Evolutionary conservation across 2,888 invertebrate species (phyloP).

Genomic region (Sinelater perroti): DNA sequence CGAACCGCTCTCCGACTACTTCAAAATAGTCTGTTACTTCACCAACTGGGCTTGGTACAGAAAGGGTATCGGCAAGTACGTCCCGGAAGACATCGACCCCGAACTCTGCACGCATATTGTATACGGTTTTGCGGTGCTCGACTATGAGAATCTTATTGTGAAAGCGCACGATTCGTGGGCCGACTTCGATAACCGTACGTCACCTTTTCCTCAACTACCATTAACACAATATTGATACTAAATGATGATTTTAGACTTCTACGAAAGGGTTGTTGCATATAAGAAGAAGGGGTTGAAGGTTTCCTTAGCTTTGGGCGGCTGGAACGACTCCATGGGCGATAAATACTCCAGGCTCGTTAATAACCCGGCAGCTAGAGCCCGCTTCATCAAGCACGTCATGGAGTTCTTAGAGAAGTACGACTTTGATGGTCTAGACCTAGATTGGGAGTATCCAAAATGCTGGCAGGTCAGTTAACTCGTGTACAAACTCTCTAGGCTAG

Average conservation of each 20-base stretch:
- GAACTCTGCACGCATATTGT: conserved; percentile 91
- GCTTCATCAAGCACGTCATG: conserved; percentile 79
- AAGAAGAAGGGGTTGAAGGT: conserved; percentile 85
- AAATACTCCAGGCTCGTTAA: conserved; percentile 89
- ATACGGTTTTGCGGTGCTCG: conserved; percentile 93
- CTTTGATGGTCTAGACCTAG: conserved; percentile 94
- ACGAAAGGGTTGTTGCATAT: conserved; percentile 81
- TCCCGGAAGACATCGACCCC: conserved; percentile 86
- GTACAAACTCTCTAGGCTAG: neutral
- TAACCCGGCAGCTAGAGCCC: conserved; percentile 73
- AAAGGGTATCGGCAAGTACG: conserved; percentile 80
- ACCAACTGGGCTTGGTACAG: conserved; percentile 96
- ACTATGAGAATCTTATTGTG: conserved; percentile 79
- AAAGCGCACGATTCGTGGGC: conserved; percentile 91
- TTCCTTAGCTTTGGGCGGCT: conserved; percentile 89
- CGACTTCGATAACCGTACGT: conserved; percentile 84
- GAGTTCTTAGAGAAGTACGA: conserved; percentile 80
- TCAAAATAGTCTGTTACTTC: conserved; percentile 88
- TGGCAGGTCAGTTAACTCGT: conserved; percentile 71
- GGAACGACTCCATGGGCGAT: conserved; percentile 92
- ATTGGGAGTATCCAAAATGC: conserved; percentile 94
- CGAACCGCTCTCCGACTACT: conserved; percentile 68
- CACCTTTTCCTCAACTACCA: neutral
- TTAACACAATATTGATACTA: neutral
- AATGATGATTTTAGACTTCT: conserved; percentile 71